These are phyloP conservation scores for Punctoribates punctum DNA, from an alignment of 2,888 invertebrate genomes.

Conservation along the genomic window DNA sequence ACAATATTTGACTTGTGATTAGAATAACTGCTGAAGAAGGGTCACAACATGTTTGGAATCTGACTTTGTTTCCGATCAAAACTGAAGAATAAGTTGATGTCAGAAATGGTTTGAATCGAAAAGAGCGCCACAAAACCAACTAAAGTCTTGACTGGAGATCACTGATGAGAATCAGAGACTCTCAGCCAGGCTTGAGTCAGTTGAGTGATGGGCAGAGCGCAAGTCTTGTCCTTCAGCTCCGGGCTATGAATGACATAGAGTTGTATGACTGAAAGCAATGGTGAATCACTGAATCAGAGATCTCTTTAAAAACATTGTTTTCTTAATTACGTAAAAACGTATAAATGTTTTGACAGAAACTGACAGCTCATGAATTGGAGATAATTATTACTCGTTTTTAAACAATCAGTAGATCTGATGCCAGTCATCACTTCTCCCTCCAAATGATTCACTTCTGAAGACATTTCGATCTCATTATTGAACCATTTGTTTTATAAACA, in stretches of 20 bases:
- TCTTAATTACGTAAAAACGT: neutral
- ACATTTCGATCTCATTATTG: neutral
- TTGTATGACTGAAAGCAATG: neutral
- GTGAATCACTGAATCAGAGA: slow-evolving; percentile 14
- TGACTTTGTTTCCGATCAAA: too few relatives aligned
- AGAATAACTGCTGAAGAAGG: too few relatives aligned
- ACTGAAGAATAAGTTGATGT: too few relatives aligned
- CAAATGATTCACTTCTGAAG: neutral
- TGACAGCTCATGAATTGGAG: neutral
- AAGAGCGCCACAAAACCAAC: neutral
- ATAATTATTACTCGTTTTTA: too few relatives aligned
- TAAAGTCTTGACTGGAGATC: neutral
- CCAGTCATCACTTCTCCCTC: neutral
- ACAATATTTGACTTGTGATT: too few relatives aligned
- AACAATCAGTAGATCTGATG: neutral
- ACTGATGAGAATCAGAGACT: neutral
- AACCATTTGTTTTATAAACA: too few relatives aligned
- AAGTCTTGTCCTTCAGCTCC: slow-evolving; percentile 1
- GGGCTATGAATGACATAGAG: slow-evolving; percentile 2
- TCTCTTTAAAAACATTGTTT: neutral
- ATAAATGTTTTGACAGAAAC: neutral
- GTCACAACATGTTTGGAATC: too few relatives aligned
- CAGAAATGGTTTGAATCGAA: neutral
- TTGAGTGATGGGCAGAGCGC: neutral
- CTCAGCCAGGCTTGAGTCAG: slow-evolving; percentile 4